A percentile compares a stretch with the other conserved stretches of the same genome.
Evolutionary conservation across 2,797 vertebrate genomes (phyloP).

Genomic region (Liasis olivaceus): DNA sequence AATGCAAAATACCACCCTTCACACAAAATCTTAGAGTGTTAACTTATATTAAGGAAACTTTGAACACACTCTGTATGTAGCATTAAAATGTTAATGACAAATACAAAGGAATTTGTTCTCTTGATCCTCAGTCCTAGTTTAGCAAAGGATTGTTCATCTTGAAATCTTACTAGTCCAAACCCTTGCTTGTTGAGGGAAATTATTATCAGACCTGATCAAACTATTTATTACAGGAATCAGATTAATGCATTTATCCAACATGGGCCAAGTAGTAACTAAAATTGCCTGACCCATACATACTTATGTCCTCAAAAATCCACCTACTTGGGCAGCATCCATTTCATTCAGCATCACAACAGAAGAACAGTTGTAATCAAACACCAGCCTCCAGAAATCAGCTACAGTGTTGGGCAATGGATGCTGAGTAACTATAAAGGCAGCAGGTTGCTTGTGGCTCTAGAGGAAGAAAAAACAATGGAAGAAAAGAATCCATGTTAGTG

Average conservation of each 20-base stretch:
- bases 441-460: conserved; percentile 97
- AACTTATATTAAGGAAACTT: background rate
- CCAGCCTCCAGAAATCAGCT: conserved; percentile 96
- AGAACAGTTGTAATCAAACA: conserved; percentile 98
- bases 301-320: background rate
- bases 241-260: background rate
- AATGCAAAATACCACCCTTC: background rate
- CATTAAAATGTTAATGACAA: background rate
- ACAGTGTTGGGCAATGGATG: conserved; percentile 96
- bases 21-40: background rate
- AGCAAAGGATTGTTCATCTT: background rate
- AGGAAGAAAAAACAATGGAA: background rate
- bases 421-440: conserved; percentile 97
- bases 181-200: background rate
- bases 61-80: background rate
- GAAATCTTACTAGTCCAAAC: background rate
- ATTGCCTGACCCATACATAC: background rate
- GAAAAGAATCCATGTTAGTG: conserved; percentile 57
- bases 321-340: conserved; percentile 93
- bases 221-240: background rate
- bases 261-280: background rate
- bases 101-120: background rate
- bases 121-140: background rate
- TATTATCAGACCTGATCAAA: background rate
- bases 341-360: conserved; percentile 98